Conservation (phyloP, 2,888 invertebrate genomes). For the Himalopsyche tibetana region DNA sequence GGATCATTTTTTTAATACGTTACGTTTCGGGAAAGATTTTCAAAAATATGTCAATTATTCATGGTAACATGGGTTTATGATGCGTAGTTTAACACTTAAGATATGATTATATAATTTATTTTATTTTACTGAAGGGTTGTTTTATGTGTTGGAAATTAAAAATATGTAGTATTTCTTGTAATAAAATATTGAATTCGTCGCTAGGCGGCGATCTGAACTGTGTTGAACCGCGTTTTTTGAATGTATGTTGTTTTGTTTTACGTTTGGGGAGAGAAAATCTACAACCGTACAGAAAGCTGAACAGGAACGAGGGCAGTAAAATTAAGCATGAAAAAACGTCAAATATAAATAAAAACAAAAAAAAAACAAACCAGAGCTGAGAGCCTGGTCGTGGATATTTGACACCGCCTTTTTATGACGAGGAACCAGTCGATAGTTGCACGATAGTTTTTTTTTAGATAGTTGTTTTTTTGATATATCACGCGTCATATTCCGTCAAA, state of each 20-base stretch:
- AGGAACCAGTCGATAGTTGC: not conserved
- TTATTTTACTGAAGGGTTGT: no score
- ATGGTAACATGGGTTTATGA: no score
- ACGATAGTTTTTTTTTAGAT: no score
- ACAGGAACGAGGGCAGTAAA: slow-evolving; percentile 14
- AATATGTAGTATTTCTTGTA: not conserved
- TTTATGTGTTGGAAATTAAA: no score
- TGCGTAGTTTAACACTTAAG: no score
- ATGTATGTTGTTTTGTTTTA: not conserved
- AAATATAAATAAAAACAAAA: not conserved
- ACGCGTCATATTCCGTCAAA: no score
- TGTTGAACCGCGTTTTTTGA: not conserved
- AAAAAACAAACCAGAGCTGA: not conserved
- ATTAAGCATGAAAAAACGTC: slow-evolving; percentile 14
- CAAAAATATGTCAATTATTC: no score
- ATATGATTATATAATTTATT: no score
- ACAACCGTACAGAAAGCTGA: not conserved
- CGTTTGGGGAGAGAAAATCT: not conserved
- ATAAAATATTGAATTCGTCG: not conserved
- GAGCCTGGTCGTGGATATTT: not conserved
- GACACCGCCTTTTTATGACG: slow-evolving; percentile 18
- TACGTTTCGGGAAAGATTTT: no score
- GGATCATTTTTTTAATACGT: no score
- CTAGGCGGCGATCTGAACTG: not conserved
- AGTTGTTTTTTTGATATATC: no score